phyloP scores from a whole-genome alignment of 1,140 invertebrate species.

The Arctopsyche grandis region DNA sequence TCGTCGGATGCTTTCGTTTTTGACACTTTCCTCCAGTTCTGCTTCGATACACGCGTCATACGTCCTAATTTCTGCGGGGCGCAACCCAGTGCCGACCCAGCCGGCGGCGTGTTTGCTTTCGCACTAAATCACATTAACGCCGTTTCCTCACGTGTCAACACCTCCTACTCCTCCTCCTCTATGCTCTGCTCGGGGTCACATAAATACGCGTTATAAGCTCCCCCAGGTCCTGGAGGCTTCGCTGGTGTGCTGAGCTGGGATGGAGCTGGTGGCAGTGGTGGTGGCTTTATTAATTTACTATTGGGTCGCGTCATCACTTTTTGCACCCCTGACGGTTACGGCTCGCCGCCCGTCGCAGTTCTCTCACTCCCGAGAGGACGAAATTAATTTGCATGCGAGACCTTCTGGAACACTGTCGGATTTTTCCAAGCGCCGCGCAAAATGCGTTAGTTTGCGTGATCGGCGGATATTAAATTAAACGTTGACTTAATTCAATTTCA shows the following conservation, averaged over 20 bases:
- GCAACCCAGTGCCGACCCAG: background rate
- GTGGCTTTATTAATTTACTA: constrained; percentile 29
- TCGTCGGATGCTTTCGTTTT: too few relatives aligned
- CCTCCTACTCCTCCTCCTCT: background rate
- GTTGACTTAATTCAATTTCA: constrained; percentile 2
- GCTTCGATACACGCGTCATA: background rate
- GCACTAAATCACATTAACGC: constrained; percentile 35
- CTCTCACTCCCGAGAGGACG: background rate
- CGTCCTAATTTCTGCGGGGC: background rate
- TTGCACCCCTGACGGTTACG: constrained; percentile 8
- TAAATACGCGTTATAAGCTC: constrained; percentile 13
- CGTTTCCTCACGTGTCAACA: constrained; percentile 28
- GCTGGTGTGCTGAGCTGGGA: background rate
- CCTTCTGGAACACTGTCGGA: background rate
- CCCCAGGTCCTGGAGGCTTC: background rate
- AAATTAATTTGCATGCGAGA: constrained; percentile 24
- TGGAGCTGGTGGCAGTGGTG: background rate
- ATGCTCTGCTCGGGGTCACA: background rate
- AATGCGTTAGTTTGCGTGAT: constrained; percentile 3
- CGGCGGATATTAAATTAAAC: constrained; percentile 23
- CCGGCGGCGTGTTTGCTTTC: background rate
- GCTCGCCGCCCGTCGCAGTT: background rate
- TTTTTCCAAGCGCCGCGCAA: background rate
- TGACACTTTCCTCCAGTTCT: too few relatives aligned
- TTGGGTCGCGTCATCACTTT: constrained; percentile 26